Percentiles rank a stretch among this genome's conserved stretches.
Conservation (phyloP, 2,797 vertebrate species). For the Silurus aristotelis region DNA sequence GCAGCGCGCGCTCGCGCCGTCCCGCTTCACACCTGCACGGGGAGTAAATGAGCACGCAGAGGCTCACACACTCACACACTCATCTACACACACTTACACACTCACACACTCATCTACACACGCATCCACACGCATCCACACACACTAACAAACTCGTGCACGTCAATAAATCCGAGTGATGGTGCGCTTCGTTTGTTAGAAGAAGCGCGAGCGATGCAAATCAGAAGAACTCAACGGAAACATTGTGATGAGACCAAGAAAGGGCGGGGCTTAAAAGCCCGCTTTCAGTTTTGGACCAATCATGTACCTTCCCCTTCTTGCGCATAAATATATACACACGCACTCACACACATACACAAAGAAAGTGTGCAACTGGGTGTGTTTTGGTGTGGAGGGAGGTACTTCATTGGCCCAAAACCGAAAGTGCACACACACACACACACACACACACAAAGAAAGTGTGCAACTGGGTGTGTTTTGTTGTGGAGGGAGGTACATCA, state of each 20-base stretch:
- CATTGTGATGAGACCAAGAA: not conserved
- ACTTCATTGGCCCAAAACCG: too few species aligned
- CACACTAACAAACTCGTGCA: not conserved
- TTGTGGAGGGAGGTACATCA: too few species aligned
- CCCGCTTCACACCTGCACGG: not conserved
- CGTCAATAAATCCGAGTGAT: not conserved
- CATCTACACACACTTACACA: not conserved
- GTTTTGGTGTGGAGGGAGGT: too few species aligned
- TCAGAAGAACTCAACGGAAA: not conserved
- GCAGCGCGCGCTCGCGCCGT: not conserved
- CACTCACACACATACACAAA: too few species aligned
- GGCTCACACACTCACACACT: not conserved
- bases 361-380: too few species aligned
- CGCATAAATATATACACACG: too few species aligned
- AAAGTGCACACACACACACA: too few species aligned
- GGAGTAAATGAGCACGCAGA: not conserved
- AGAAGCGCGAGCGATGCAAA: not conserved
- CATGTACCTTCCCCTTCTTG: not conserved
- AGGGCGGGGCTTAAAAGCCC: conserved; percentile 20
- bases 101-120: not conserved
- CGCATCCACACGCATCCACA: not conserved
- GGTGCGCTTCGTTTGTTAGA: not conserved
- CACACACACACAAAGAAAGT: too few species aligned
- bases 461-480: too few species aligned
- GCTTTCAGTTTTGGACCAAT: conserved; percentile 5